Base-by-base conservation (phyloP, 2,797 vertebrate species). In the Cercopithecus petaurista region DNA sequence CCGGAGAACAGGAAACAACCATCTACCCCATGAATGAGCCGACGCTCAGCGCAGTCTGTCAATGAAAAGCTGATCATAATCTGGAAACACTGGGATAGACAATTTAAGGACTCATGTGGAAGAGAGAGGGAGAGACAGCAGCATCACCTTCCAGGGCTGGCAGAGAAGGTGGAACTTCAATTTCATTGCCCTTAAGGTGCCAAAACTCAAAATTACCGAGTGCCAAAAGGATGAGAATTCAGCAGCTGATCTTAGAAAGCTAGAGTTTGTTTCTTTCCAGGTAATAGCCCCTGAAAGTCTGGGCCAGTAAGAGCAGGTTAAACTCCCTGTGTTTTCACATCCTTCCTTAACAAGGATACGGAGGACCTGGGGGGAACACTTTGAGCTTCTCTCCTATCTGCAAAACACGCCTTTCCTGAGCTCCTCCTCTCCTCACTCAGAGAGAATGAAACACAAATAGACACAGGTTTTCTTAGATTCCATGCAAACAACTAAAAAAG, bases 1-100 rank as follows among this genome's bases (percentile, higher is more conserved):
- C 84, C n/a, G 1, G 88, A 97, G 93, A 95, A 90, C 67, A 96
- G 95, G 93, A 93, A 97, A 97, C 90, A 76, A 88, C 61, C 0
- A 0, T 79, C 82, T 92, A 39, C 28, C 79, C 92, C 48, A 36
- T 17, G 90, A 76, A 41, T 21, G 26, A 97, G 92, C 90, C 85
- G 77, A 30, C 11, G 1, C 36, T 89, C 55, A 15, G 19, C 10
- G 30, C 17, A 52, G 67, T 77, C 67, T 39, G 61, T 81, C 93
- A 92, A 52, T 41, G 1, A 19, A 72, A 92, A n/a, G 55, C 22
- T 3, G 1, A 30, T 85, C 17, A 17, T 64, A 55, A 82, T 81
- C 55, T 85, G 77, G 81, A 92, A 83, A 76, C 15, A 14, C 11
- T 22, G 46, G 59, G 57, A 36, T 1, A 52, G 85, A 87, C 0